Conservation (phyloP, 2,888 invertebrate genomes). For the Acronicta psi region DNA sequence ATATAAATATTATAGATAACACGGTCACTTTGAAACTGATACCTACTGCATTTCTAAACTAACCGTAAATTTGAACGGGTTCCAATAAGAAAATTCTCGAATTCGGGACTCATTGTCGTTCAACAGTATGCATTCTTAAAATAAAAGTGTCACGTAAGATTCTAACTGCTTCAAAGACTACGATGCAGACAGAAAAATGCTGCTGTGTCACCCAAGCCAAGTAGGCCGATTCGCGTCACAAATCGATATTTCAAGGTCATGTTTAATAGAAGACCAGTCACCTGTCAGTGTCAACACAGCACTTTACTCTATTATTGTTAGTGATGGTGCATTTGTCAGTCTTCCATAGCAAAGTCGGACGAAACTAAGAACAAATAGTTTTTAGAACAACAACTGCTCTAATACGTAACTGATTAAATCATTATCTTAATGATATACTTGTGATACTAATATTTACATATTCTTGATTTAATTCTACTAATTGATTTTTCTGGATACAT, state of each 20-base stretch:
- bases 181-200: constrained; percentile 3
- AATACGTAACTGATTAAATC: too few species aligned
- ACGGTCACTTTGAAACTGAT: neutral
- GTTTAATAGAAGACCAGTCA: constrained; percentile 5
- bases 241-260: constrained; percentile 50
- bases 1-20: too few species aligned
- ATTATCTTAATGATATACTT: too few species aligned
- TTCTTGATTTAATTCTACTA: too few species aligned
- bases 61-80: constrained; percentile 35
- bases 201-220: constrained; percentile 12
- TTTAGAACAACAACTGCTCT: too few species aligned
- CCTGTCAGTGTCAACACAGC: constrained; percentile 15
- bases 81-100: constrained; percentile 37
- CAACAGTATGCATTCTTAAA: constrained; percentile 24
- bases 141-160: constrained; percentile 11
- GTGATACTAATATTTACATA: too few species aligned
- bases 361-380: neutral
- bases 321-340: constrained; percentile 20
- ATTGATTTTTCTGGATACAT: too few species aligned
- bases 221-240: constrained; percentile 18
- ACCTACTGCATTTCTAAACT: constrained; percentile 8
- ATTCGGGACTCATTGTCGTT: constrained; percentile 9
- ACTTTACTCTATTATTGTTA: constrained; percentile 8
- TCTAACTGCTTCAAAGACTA: constrained; percentile 2
- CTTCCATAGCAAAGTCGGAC: constrained; percentile 11